Evolutionary conservation across 2,888 invertebrate genomes (phyloP).

Genomic region (Coenonympha glycerion): DNA sequence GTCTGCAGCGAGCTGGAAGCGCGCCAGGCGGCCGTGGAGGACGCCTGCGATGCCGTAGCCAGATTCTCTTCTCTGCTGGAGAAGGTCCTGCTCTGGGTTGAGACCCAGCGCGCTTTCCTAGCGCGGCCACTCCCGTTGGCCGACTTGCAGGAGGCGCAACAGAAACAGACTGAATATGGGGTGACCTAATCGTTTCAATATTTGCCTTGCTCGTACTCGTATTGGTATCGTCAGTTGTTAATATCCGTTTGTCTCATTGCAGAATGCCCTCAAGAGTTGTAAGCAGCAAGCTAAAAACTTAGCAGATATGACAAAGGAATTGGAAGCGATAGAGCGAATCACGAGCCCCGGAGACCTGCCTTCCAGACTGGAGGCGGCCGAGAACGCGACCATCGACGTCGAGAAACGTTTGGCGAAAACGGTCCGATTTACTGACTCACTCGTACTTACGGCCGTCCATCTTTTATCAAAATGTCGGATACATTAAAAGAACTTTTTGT

Average conservation of each 20-base stretch:
- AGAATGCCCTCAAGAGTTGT: slow-evolving; percentile 91
- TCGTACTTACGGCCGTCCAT: background rate
- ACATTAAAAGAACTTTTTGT: slow-evolving; percentile 19
- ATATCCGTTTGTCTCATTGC: slow-evolving; percentile 30
- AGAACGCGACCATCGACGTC: slow-evolving; percentile 89
- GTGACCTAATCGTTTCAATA: slow-evolving; percentile 58
- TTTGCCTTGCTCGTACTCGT: background rate
- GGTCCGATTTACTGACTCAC: slow-evolving; percentile 70
- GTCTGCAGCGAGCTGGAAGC: slow-evolving; percentile 87
- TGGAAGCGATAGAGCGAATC: slow-evolving; percentile 88
- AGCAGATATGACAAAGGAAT: slow-evolving; percentile 93
- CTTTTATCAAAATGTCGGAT: background rate
- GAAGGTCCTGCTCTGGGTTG: slow-evolving; percentile 88
- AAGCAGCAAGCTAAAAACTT: slow-evolving; percentile 90
- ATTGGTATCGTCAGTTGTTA: slow-evolving; percentile 2
- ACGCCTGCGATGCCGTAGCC: slow-evolving; percentile 91
- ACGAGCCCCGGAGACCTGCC: slow-evolving; percentile 91
- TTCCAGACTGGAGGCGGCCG: slow-evolving; percentile 88
- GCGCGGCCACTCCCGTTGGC: slow-evolving; percentile 85
- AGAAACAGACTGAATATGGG: slow-evolving; percentile 90
- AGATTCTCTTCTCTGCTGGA: slow-evolving; percentile 89
- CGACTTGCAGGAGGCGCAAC: slow-evolving; percentile 87
- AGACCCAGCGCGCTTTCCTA: slow-evolving; percentile 87
- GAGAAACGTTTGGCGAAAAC: slow-evolving; percentile 90
- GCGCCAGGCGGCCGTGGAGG: slow-evolving; percentile 87